Percentiles rank a stretch among this genome's conserved stretches.
Evolutionary conservation across 2,113 vertebrate species (phyloP).

Genomic region (Pedionomus torquatus): DNA sequence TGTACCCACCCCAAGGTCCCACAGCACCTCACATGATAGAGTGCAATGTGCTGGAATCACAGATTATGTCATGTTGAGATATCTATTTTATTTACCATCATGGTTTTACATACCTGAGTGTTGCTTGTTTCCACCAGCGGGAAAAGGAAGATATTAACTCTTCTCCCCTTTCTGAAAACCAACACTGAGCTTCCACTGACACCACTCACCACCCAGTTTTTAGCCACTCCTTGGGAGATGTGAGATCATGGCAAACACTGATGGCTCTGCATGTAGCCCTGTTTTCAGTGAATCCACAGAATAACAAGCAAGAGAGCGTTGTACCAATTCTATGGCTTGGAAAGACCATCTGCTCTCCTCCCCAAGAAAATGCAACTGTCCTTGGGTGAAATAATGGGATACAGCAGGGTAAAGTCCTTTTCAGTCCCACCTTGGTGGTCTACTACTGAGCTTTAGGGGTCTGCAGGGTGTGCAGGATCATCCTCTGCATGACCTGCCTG

Average conservation of each 20-base stretch:
- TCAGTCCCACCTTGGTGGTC: background rate
- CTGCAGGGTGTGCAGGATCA: background rate
- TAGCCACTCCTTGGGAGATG: background rate
- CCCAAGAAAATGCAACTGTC: background rate
- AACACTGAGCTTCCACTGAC: background rate
- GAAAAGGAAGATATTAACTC: background rate
- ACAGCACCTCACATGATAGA: background rate
- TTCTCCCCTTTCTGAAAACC: background rate
- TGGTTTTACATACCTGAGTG: background rate
- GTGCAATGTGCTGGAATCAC: too few species aligned
- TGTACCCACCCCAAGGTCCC: too few species aligned
- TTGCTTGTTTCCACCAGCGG: background rate
- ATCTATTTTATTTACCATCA: background rate
- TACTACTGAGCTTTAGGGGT: fast-evolving
- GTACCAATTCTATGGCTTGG: background rate
- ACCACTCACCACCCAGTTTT: background rate
- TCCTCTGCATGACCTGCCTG: background rate
- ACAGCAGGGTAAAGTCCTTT: background rate
- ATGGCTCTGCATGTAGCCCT: fast-evolving
- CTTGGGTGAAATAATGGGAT: background rate
- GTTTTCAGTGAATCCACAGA: background rate
- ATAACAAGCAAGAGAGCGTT: background rate
- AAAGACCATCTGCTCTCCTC: background rate
- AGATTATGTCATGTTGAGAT: fast-evolving
- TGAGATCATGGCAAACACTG: background rate